Percentiles rank a stretch among this genome's conserved stretches.
Conservation (phyloP, 2,888 invertebrate genomes). For the Hermaeophaga mercurialis region DNA sequence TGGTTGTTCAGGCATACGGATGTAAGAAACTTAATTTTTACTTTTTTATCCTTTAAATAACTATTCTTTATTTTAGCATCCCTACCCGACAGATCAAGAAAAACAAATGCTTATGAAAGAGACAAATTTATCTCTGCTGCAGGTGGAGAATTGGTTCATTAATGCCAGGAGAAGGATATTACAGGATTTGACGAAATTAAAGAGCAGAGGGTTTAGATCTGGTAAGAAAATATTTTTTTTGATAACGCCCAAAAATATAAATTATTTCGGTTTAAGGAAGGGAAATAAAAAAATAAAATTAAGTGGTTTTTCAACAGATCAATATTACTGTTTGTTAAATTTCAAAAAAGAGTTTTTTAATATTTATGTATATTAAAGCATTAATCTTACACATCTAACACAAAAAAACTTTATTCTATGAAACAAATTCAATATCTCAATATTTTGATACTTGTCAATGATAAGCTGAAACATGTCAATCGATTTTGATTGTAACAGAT, state of each 20-base stretch:
- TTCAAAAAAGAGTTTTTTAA: too few species aligned
- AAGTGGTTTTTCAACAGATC: not conserved
- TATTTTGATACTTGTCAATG: too few species aligned
- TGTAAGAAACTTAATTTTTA: constrained; percentile 40
- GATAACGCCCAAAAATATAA: too few species aligned
- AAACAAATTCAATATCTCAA: too few species aligned
- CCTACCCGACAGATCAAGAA: constrained; percentile 47
- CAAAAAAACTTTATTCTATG: too few species aligned
- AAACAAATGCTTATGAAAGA: constrained; percentile 49
- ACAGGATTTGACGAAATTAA: constrained; percentile 44
- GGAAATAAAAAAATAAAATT: not conserved
- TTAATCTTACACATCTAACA: too few species aligned
- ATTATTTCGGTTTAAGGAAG: not conserved
- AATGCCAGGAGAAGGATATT: constrained; percentile 47
- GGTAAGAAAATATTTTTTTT: constrained; percentile 22
- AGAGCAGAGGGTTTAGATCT: constrained; percentile 31
- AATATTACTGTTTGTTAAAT: too few species aligned
- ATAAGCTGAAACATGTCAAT: too few species aligned
- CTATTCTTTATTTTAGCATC: constrained; percentile 39
- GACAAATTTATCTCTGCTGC: constrained; percentile 45
- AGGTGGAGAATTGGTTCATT: constrained; percentile 48
- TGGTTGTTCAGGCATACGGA: constrained; percentile 49
- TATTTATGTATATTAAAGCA: too few species aligned
- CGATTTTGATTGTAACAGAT: too few species aligned
- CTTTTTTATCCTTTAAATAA: constrained; percentile 6